Conservation (phyloP, 1,140 invertebrate species). For the Zaprionus vittiger region DNA sequence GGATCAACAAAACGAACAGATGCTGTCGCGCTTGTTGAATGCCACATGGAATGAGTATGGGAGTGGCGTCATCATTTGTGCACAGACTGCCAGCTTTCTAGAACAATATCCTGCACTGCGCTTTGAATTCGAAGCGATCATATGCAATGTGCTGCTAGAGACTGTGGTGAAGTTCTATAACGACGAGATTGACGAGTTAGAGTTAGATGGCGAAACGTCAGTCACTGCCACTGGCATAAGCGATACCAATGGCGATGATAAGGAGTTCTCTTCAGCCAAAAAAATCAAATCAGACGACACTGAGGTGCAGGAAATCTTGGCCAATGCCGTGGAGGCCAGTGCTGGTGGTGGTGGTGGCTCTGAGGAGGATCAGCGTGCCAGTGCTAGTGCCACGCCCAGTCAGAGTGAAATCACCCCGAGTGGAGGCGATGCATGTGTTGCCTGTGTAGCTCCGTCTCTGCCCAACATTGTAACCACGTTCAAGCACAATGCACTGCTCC, state of each 20-base stretch:
- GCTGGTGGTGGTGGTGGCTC: not conserved
- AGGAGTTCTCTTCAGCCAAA: constrained; percentile 77
- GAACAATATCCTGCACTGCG: constrained; percentile 69
- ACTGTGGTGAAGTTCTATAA: constrained; percentile 86
- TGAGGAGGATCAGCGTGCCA: constrained; percentile 39
- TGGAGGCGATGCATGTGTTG: constrained; percentile 29
- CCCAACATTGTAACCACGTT: constrained; percentile 57
- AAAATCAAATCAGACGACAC: constrained; percentile 83
- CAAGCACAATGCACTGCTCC: constrained; percentile 70
- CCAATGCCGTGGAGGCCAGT: constrained; percentile 57
- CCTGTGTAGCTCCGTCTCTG: constrained; percentile 51
- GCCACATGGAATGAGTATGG: constrained; percentile 86
- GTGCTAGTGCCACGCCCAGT: constrained; percentile 33
- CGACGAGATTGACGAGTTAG: constrained; percentile 76
- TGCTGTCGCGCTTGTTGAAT: constrained; percentile 86
- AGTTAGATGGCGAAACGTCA: constrained; percentile 10
- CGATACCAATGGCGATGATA: constrained; percentile 46
- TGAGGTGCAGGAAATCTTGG: constrained; percentile 77
- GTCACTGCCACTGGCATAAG: not conserved
- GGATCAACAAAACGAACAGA: constrained; percentile 85
- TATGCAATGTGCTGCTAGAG: constrained; percentile 88
- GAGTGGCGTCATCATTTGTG: constrained; percentile 86
- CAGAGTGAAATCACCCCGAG: constrained; percentile 29
- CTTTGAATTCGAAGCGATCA: constrained; percentile 84
- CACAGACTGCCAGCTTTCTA: constrained; percentile 85